These are phyloP conservation scores for Corticium candelabrum DNA, from an alignment of 37 sponge, comb jelly and placozoan genomes.

Conservation along the genomic window DNA sequence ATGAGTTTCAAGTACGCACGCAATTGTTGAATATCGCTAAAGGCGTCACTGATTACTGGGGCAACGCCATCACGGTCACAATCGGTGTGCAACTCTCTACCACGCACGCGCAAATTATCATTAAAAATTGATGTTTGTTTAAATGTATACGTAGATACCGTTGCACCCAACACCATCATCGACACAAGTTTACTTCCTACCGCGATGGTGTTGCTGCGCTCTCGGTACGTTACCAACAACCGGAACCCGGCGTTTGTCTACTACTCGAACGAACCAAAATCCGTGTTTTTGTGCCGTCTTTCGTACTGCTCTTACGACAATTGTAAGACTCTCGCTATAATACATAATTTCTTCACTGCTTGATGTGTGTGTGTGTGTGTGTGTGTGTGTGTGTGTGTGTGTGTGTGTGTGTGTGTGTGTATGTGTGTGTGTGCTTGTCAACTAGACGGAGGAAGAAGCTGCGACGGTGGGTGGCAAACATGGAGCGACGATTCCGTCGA, in stretches of 20 bases:
- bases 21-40: neutral
- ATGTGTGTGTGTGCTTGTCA: too few species aligned
- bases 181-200: neutral
- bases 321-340: too few species aligned
- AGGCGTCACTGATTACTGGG: neutral
- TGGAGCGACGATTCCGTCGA: neutral
- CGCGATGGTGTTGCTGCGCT: neutral
- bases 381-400: too few species aligned
- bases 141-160: neutral
- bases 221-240: neutral
- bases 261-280: neutral
- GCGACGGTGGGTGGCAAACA: neutral
- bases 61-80: neutral
- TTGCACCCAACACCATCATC: neutral
- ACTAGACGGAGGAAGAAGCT: neutral
- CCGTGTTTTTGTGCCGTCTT: neutral
- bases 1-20: neutral
- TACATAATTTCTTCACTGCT: too few species aligned
- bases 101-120: too few species aligned
- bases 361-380: too few species aligned
- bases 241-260: neutral
- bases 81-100: neutral
- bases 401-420: too few species aligned
- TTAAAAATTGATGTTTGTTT: too few species aligned
- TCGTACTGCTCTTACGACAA: neutral